Evolutionary conservation across 2,797 vertebrate species (phyloP).

Genomic region (Knipowitschia caucasica): DNA sequence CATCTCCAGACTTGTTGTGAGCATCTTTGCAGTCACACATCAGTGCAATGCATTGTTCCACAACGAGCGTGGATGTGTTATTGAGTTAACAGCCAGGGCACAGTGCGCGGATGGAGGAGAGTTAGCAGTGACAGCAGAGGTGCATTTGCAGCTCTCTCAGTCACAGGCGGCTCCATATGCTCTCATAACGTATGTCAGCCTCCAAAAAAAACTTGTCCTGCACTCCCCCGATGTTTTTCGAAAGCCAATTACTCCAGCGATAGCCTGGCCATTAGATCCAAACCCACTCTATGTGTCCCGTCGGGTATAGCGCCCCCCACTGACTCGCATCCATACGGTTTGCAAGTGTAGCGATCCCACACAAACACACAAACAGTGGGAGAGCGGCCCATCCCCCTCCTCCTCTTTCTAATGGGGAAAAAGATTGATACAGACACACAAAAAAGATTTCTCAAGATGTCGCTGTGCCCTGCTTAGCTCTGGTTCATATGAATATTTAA

Average conservation of each 20-base stretch:
- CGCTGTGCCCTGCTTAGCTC: constrained; percentile 46
- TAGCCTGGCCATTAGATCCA: constrained; percentile 59
- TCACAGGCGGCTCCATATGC: constrained; percentile 66
- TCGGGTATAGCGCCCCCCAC: constrained; percentile 53
- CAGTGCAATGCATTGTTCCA: no score
- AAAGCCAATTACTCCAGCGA: constrained; percentile 59
- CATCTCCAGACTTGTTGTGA: no score
- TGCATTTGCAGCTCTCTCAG: constrained; percentile 38
- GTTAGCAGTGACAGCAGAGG: constrained; percentile 16
- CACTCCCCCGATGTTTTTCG: not conserved
- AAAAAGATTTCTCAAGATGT: constrained; percentile 63
- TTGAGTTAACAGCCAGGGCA: constrained; percentile 34
- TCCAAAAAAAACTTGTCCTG: constrained; percentile 19
- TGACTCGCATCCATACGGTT: constrained; percentile 33
- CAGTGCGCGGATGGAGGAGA: constrained; percentile 27
- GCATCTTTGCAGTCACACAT: no score
- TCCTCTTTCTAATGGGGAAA: constrained; percentile 48
- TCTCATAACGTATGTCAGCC: constrained; percentile 49
- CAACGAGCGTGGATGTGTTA: constrained; percentile 28
- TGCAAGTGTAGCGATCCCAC: constrained; percentile 35
- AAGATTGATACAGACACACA: constrained; percentile 65
- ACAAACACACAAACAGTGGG: constrained; percentile 37
- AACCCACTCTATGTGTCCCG: constrained; percentile 41
- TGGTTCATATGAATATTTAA: constrained; percentile 66
- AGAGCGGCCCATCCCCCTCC: constrained; percentile 44